Conservation (phyloP, 1,140 invertebrate genomes). For the Scaptodrosophila lebanonensis region DNA sequence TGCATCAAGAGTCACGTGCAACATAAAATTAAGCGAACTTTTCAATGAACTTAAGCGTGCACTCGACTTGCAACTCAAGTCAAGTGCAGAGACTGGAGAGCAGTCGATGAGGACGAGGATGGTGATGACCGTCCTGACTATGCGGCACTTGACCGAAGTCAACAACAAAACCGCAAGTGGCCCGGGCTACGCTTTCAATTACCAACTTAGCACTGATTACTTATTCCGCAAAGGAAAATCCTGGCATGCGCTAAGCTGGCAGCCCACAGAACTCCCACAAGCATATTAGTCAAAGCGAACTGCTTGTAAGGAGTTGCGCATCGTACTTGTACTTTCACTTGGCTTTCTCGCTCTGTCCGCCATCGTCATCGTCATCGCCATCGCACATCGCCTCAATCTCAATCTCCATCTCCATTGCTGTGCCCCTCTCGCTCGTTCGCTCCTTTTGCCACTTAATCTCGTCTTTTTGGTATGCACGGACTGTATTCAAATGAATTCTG, state of each 20-base stretch:
- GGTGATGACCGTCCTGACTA: neutral
- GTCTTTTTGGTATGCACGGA: slow-evolving; percentile 71
- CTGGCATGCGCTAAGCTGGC: slow-evolving; percentile 24
- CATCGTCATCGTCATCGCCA: neutral
- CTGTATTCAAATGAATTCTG: slow-evolving; percentile 75
- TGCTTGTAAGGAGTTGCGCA: slow-evolving; percentile 50
- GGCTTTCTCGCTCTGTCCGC: slow-evolving; percentile 18
- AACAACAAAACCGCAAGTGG: slow-evolving; percentile 29
- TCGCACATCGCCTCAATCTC: slow-evolving; percentile 11
- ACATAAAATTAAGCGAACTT: slow-evolving; percentile 27
- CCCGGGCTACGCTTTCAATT: slow-evolving; percentile 59
- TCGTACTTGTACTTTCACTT: slow-evolving; percentile 47
- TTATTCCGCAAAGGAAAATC: slow-evolving; percentile 57
- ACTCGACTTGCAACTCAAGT: slow-evolving; percentile 24
- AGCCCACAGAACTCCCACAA: slow-evolving; percentile 61
- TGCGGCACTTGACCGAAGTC: slow-evolving; percentile 44
- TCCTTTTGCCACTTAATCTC: slow-evolving; percentile 70
- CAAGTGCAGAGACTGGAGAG: slow-evolving; percentile 22
- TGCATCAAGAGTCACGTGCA: no score
- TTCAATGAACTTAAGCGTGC: slow-evolving; percentile 30
- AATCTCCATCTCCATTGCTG: no score
- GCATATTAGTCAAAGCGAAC: slow-evolving; percentile 67
- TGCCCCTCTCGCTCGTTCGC: no score
- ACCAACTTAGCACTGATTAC: slow-evolving; percentile 73
- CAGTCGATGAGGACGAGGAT: slow-evolving; percentile 7